These are phyloP conservation scores for Oryzias woworae DNA, from an alignment of 2,113 vertebrate genomes.

Conservation along the genomic window DNA sequence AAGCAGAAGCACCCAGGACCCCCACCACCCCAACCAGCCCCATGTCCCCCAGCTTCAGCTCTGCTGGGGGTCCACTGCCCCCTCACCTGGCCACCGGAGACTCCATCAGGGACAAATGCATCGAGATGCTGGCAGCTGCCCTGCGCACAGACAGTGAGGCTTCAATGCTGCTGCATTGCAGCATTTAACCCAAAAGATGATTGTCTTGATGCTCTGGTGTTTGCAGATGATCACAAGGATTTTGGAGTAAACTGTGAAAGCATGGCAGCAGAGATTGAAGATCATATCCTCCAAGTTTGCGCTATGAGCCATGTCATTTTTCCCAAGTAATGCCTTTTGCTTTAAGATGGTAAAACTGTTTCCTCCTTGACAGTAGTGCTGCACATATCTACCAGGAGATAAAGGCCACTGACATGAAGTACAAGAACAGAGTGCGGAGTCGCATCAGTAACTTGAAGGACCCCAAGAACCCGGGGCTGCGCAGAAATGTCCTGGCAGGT, in stretches of 20 bases:
- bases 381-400: slow-evolving; percentile 96
- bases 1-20: slow-evolving; percentile 76
- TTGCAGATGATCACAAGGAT: slow-evolving; percentile 87
- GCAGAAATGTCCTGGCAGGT: slow-evolving; percentile 88
- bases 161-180: background rate
- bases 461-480: slow-evolving; percentile 90
- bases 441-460: slow-evolving; percentile 98
- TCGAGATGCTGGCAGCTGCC: slow-evolving; percentile 89
- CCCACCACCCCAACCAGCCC: slow-evolving; percentile 85
- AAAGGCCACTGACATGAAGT: slow-evolving; percentile 94
- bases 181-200: background rate
- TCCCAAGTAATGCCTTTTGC: background rate
- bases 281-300: slow-evolving; percentile 87
- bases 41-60: slow-evolving; percentile 77
- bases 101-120: slow-evolving; percentile 91
- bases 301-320: background rate
- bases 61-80: slow-evolving; percentile 69
- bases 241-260: slow-evolving; percentile 89
- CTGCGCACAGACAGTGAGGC: slow-evolving; percentile 87
- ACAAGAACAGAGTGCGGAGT: slow-evolving; percentile 94
- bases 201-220: slow-evolving; percentile 1
- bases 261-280: slow-evolving; percentile 95
- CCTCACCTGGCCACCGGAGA: slow-evolving; percentile 87
- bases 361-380: slow-evolving; percentile 60
- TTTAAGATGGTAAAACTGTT: no score